phyloP scores from a whole-genome alignment of 2,888 invertebrate genomes.

The Molanna angustata region DNA sequence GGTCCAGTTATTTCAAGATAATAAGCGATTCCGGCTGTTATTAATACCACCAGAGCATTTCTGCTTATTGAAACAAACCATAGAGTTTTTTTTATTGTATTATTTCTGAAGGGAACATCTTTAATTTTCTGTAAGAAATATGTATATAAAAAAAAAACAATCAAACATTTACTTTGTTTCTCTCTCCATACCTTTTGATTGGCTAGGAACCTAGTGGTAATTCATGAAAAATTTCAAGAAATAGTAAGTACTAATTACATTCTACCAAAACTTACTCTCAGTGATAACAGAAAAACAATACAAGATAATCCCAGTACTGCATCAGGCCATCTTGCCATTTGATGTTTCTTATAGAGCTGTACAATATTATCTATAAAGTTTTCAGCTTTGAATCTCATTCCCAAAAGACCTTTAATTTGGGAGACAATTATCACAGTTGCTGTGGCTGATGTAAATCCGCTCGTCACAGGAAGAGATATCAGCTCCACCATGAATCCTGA shows the following conservation, averaged over 20 bases:
- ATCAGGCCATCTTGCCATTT: conserved; percentile 58
- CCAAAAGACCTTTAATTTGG: conserved; percentile 73
- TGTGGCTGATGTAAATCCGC: conserved; percentile 82
- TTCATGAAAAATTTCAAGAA: no score
- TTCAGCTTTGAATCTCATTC: conserved; percentile 65
- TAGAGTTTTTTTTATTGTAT: conserved; percentile 52
- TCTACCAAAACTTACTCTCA: conserved; percentile 64
- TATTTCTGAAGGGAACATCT: conserved; percentile 51
- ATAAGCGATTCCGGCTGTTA: conserved; percentile 61
- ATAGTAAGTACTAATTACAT: no score
- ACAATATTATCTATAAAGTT: conserved; percentile 62
- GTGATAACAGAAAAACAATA: conserved; percentile 60
- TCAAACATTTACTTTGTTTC: no score
- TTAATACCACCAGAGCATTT: conserved; percentile 73
- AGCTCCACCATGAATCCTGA: conserved; percentile 81
- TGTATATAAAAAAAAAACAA: not conserved
- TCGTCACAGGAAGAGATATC: conserved; percentile 78
- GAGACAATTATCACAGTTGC: conserved; percentile 73
- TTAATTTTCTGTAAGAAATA: conserved; percentile 58
- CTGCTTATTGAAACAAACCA: conserved; percentile 76
- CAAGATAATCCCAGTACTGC: conserved; percentile 63
- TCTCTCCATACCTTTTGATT: not conserved
- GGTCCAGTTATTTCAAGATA: conserved; percentile 46
- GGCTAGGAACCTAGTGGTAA: not conserved
- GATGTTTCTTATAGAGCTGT: conserved; percentile 49